These are phyloP conservation scores for Apeira syringaria DNA, from an alignment of 2,888 invertebrate genomes.

Conservation along the genomic window DNA sequence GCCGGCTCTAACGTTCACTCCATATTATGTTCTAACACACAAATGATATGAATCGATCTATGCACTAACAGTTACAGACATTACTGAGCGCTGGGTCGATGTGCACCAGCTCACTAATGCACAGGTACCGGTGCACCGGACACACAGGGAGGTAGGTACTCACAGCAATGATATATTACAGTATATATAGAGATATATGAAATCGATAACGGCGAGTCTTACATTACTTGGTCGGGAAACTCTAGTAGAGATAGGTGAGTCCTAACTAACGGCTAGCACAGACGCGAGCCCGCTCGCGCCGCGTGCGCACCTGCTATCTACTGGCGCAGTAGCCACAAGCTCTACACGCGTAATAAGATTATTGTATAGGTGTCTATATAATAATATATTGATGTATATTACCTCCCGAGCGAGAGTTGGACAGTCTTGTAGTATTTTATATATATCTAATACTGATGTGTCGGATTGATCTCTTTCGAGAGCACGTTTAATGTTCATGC, in stretches of 20 bases:
- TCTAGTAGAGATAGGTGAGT: slow-evolving; percentile 71
- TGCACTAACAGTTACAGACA: neutral
- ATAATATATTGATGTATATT: slow-evolving; percentile 47
- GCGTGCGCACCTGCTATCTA: slow-evolving; percentile 73
- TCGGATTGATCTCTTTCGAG: slow-evolving; percentile 43
- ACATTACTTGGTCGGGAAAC: slow-evolving; percentile 80
- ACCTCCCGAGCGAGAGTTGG: slow-evolving; percentile 74
- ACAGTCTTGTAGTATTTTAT: slow-evolving; percentile 76
- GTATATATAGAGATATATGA: slow-evolving; percentile 40
- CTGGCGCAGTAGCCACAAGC: slow-evolving; percentile 59
- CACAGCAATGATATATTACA: slow-evolving; percentile 25
- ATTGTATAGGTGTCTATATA: slow-evolving; percentile 40
- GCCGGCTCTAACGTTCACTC: no score
- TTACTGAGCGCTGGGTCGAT: no score
- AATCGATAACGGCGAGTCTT: slow-evolving; percentile 69
- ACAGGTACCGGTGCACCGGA: slow-evolving; percentile 24
- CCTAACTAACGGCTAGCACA: slow-evolving; percentile 74
- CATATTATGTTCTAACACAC: no score
- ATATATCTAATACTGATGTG: slow-evolving; percentile 76
- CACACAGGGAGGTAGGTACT: slow-evolving; percentile 29
- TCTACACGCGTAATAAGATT: slow-evolving; percentile 36
- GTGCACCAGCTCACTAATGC: slow-evolving; percentile 14
- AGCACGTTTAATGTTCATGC: no score
- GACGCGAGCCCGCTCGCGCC: slow-evolving; percentile 81
- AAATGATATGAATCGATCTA: no score